phyloP scores from a whole-genome alignment of 2,113 vertebrate genomes.

The Thamnaconus septentrionalis region DNA sequence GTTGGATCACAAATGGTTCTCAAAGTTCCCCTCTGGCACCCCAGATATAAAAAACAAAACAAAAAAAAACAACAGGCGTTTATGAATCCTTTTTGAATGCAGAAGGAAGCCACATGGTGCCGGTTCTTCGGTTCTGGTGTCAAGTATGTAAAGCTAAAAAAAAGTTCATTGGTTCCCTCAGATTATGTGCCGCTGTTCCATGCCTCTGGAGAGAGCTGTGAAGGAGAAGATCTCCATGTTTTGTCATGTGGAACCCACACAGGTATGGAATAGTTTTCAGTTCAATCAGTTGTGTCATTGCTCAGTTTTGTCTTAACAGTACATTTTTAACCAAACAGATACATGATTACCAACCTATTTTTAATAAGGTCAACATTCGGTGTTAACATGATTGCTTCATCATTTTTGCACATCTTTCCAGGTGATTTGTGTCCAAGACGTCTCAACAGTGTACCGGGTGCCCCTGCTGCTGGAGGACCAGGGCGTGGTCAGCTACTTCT shows the following conservation, averaged over 20 bases:
- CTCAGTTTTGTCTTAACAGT: background rate
- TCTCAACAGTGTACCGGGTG: constrained; percentile 91
- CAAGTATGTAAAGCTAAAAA: too few species aligned
- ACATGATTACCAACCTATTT: too few species aligned
- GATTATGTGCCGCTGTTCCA: constrained; percentile 93
- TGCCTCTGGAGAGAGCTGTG: constrained; percentile 87
- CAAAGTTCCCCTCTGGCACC: background rate
- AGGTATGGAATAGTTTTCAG: constrained; percentile 71
- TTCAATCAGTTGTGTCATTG: too few species aligned
- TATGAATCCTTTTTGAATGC: too few species aligned
- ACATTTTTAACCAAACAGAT: background rate
- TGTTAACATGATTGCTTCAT: too few species aligned
- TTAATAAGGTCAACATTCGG: too few species aligned
- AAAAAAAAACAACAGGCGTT: too few species aligned
- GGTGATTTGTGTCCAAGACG: constrained; percentile 96
- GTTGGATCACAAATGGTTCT: constrained; percentile 18
- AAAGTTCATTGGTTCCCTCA: constrained; percentile 44
- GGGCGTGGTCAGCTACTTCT: constrained; percentile 90
- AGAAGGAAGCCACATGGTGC: too few species aligned
- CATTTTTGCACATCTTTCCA: constrained; percentile 39
- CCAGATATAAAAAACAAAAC: background rate
- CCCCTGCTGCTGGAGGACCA: constrained; percentile 91
- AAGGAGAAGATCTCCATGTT: constrained; percentile 99
- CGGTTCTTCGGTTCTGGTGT: too few species aligned
- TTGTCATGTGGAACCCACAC: constrained; percentile 94